phyloP scores from a whole-genome alignment of 2,797 vertebrate genomes.

The Ispidina lecontei region DNA sequence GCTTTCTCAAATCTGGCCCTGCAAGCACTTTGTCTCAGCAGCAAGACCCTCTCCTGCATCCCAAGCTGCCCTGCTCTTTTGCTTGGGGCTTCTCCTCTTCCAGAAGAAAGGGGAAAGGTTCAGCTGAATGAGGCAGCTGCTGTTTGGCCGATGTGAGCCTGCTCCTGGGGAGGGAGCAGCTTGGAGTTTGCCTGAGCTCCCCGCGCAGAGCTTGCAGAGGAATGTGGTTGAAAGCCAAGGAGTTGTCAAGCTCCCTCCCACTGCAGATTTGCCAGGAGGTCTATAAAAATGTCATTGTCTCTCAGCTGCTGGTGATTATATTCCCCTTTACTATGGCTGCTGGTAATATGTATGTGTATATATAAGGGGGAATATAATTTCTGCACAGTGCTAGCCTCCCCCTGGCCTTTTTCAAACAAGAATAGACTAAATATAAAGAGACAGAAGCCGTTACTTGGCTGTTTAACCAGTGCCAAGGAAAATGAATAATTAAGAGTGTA shows the following conservation, averaged over 20 bases:
- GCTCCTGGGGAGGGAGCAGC: neutral
- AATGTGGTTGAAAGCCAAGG: conserved; percentile 71
- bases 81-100: neutral
- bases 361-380: conserved; percentile 68
- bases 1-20: neutral
- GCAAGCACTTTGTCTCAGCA: neutral
- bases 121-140: conserved; percentile 20
- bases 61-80: neutral
- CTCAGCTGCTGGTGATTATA: conserved; percentile 78
- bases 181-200: neutral
- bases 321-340: conserved; percentile 69
- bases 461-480: conserved; percentile 78
- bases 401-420: conserved; percentile 81
- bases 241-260: conserved; percentile 68
- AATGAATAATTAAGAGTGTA: conserved; percentile 82
- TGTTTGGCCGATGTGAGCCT: neutral
- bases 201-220: neutral
- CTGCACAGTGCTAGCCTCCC: conserved; percentile 64
- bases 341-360: conserved; percentile 49
- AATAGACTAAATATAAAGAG: conserved; percentile 82
- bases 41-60: neutral
- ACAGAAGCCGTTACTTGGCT: conserved; percentile 76
- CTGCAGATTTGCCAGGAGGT: conserved; percentile 73
- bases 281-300: conserved; percentile 82
- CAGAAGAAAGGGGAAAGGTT: neutral